Evolutionary conservation across 2,113 vertebrate species (phyloP).

Genomic region (Amphiprion ocellaris): DNA sequence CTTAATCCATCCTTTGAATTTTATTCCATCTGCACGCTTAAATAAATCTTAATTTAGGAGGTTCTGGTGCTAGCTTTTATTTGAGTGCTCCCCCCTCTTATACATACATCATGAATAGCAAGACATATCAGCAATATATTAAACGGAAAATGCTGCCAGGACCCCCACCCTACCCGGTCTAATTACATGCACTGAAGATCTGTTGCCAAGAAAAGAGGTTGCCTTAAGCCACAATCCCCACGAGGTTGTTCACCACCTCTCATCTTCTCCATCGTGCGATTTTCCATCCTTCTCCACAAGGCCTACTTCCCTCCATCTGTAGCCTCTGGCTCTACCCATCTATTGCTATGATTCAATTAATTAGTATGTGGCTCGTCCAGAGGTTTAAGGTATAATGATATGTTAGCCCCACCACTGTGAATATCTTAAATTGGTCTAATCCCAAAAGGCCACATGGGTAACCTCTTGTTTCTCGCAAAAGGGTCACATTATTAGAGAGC

Average conservation of each 20-base stretch:
- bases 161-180: slow-evolving; percentile 59
- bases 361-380: slow-evolving; percentile 75
- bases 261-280: slow-evolving; percentile 53
- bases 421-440: slow-evolving; percentile 76
- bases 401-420: slow-evolving; percentile 59
- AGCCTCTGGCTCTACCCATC: slow-evolving; percentile 72
- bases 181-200: slow-evolving; percentile 83
- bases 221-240: slow-evolving; percentile 78
- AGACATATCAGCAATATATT: slow-evolving; percentile 70
- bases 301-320: slow-evolving; percentile 60
- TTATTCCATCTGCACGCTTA: slow-evolving; percentile 58
- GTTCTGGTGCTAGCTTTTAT: slow-evolving; percentile 34
- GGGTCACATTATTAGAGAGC: slow-evolving; percentile 71
- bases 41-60: slow-evolving; percentile 74
- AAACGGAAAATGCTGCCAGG: slow-evolving; percentile 60
- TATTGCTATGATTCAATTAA: slow-evolving; percentile 81
- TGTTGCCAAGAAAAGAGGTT: slow-evolving; percentile 74
- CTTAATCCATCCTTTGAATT: slow-evolving; percentile 57
- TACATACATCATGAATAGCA: slow-evolving; percentile 57
- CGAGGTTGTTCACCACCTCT: slow-evolving; percentile 56
- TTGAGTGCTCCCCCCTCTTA: neutral
- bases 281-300: slow-evolving; percentile 54
- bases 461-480: slow-evolving; percentile 60
- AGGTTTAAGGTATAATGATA: slow-evolving; percentile 78
- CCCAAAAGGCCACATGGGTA: slow-evolving; percentile 50